Evolutionary conservation across 2,113 vertebrate species (phyloP).

Genomic region (Rousettus leschenaultii): DNA sequence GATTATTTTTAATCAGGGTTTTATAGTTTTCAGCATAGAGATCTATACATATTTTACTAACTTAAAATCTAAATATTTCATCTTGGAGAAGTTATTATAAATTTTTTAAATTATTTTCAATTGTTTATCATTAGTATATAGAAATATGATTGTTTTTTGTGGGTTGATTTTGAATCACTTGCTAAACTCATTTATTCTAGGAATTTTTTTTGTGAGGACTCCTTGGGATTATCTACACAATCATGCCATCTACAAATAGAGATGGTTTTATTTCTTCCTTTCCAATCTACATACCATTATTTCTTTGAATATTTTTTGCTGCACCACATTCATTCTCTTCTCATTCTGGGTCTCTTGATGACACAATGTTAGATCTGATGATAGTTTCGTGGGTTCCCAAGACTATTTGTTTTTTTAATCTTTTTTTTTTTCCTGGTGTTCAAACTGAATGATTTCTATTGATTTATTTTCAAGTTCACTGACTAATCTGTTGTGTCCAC

Average conservation of each 20-base stretch:
- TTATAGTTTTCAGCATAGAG: background rate
- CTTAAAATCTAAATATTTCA: background rate
- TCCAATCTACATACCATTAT: background rate
- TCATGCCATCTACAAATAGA: background rate
- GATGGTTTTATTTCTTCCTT: slow-evolving; percentile 12
- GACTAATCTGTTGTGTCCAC: background rate
- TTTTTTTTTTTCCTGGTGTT: background rate
- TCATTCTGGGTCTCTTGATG: background rate
- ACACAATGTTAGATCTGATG: slow-evolving; percentile 24
- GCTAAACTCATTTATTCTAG: background rate
- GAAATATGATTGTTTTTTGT: background rate
- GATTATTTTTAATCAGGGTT: background rate
- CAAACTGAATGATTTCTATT: background rate
- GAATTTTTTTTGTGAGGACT: background rate
- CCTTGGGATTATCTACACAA: background rate
- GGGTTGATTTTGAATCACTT: background rate
- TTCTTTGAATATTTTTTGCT: slow-evolving; percentile 35
- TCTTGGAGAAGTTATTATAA: background rate
- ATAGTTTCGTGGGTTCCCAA: background rate
- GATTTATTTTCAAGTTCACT: background rate
- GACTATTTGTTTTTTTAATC: background rate
- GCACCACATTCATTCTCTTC: background rate
- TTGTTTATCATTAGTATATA: background rate
- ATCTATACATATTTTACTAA: background rate
- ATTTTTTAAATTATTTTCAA: slow-evolving; percentile 20